Base-by-base conservation (phyloP, 2,888 invertebrate genomes). In the Branchipolynoe longqiensis region DNA sequence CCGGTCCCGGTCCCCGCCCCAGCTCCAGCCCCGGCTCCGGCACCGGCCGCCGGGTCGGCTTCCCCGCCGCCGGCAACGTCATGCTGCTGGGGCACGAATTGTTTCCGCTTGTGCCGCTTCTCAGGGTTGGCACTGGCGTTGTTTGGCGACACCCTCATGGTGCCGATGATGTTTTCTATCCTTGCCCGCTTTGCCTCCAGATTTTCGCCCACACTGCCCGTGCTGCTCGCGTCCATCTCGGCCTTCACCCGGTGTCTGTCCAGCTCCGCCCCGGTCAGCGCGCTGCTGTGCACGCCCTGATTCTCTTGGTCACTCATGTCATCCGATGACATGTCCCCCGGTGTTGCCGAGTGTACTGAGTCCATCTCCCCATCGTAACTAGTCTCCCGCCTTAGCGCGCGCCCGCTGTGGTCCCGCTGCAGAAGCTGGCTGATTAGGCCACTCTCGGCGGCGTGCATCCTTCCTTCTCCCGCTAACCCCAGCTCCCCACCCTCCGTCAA, bases 91-190 rank as follows among this genome's bases (percentile, higher is more conserved):
- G 98, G 98, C 92, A 98, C 98, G 93, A 98, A 98, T 41, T 98
- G 95, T 94, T 99, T 99, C 78, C 98, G 96, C 94, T 99, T 99
- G 82, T 90, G 91, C 31, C 90, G 85, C 82, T 83, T 48, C 58
- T 83, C 82, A 18, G 41, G 18, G 25, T 14, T 25, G 48, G 38
- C 28, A 3, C 73, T 81, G 31, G 58, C 28, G 8, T 88, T 87
- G 4, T 78, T 85, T 0, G 91, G 89, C 0, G 90, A 90, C 81
- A 91, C 96, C 88, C 97, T 96, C 97, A 98, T 98, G 89, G 97
- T 97, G 90, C 97, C 97, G 91, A 98, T 97, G 91, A 98, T 98
- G 94, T 97, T 98, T 94, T 98, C 98, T 89, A 98, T 98, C 90
- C 98, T 96, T 64, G 98, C 98, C 91, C 98, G 96, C 94, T 98